Evolutionary conservation across 2,888 invertebrate species (phyloP), one percentile per base, ranked within the genome.

Genomic region (Hypomecis punctinalis): DNA sequence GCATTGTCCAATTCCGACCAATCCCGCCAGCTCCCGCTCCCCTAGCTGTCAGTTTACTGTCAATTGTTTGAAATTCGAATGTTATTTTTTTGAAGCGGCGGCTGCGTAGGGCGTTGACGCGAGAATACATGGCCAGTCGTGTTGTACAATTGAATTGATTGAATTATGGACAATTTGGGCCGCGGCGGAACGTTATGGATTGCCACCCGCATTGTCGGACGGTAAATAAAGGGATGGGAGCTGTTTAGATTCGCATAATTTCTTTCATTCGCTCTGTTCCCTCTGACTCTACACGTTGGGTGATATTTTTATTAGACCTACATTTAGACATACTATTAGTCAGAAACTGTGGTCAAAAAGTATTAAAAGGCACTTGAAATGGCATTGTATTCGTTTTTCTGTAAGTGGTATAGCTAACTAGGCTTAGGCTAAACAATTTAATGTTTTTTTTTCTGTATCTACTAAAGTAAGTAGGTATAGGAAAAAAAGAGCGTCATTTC

Each of bases 131-230:
- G 85, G 86, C 82, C 85, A 83, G 86, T 80, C 82, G 80, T 88
- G 87, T 90, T 84, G 74, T 84, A 91, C 91, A 92, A 91, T 90
- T 90, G 89, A 86, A 85, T 83, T 91, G 90, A 91, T 92, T 91
- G 91, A 91, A 93, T 92, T 90, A 91, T 79, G 80, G 82, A 84
- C 88, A 89, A 91, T 91, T 89, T 81, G 79, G 79, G 76, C 74
- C 76, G 79, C 75, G 67, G 75, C 79, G 80, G 77, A 80, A 80
- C 82, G 81, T 91, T 87, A 91, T 90, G 86, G 89, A 89, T 90
- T 79, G 77, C 88, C 87, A 84, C 92, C 92, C 91, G 91, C 86
- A 92, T 92, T 83, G 82, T 80, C 70, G 51, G 67, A 67, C 70
- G 67, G 83, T 88, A 89, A 84, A 89, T 86, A 85, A 78, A 75